Evolutionary conservation across 1,140 invertebrate species (phyloP), one percentile per base, ranked within the genome.

Genomic region (Theocolax elegans): DNA sequence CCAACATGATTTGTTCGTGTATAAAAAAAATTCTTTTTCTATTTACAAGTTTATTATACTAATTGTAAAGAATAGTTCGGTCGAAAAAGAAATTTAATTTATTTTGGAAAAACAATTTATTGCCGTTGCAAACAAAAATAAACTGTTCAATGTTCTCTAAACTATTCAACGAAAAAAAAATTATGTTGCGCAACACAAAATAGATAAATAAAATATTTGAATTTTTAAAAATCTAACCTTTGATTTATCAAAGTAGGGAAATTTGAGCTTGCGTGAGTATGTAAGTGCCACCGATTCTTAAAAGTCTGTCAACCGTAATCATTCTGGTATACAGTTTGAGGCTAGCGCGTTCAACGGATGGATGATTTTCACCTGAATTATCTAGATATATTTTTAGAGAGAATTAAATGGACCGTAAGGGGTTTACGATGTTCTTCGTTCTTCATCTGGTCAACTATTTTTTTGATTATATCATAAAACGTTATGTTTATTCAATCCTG

Each of bases 241-340:
- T 60, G 58, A 60, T 60, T 60, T 53, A 44, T 60, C 40, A 29
- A 19, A 42, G 56, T 42, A n/a, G 21, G 40, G 13, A 1, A 15
- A 23, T 4, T 60, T 40, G 23, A 25, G 58, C 58, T 44, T 46
- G 58, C 58, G 58, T 60, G 58, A 60, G n/a, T n/a, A n/a, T n/a
- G n/a, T n/a, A 60, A 60, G 40, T 60, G 58, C 40, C 58, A 60
- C 58, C 25, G 58, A 29, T 60, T 60, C 58, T 60, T n/a, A 13
- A 60, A 60, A 60, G 29, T 60, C 40, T 49, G 17, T 49, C 46
- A 15, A 56, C 6, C 3, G 15, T 15, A 13, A 3, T 19, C 48
- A 10, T n/a, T 19, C 4, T 23, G 15, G 21, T 49, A 21, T 19
- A 23, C 23, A 21, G 8, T 44, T 44, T 10, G 15, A 15, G 15